Percentiles rank a stretch among this genome's conserved stretches.
These are phyloP conservation scores for Tenualosa thibaudeaui DNA, from an alignment of 2,797 vertebrate genomes.

Conservation along the genomic window DNA sequence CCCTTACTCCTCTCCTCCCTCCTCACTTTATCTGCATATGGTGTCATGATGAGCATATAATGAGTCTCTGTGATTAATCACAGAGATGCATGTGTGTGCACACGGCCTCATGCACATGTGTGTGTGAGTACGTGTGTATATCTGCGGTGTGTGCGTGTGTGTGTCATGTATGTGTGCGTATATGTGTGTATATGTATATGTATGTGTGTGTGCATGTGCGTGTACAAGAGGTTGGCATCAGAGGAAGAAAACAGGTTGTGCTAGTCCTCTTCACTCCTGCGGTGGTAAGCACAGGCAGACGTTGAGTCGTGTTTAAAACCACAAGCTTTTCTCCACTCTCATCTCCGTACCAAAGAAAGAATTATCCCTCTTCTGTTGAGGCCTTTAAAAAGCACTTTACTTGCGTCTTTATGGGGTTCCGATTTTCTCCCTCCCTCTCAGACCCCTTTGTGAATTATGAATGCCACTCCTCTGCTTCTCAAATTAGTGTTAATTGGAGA, in stretches of 20 bases:
- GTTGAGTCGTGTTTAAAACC: neutral
- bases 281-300: neutral
- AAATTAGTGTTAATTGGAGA: constrained; percentile 18
- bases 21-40: neutral
- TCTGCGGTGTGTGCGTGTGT: neutral
- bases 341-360: neutral
- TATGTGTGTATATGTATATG: neutral
- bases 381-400: constrained; percentile 6
- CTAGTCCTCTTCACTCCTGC: neutral
- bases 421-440: neutral
- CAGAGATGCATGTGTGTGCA: neutral
- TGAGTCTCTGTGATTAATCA: neutral
- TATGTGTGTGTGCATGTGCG: neutral
- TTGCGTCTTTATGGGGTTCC: neutral
- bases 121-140: neutral
- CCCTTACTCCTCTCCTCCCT: neutral
- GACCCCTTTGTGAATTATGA: neutral
- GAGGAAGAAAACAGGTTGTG: neutral
- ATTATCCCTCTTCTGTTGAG: neutral
- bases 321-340: neutral
- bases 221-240: neutral
- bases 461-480: neutral
- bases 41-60: neutral
- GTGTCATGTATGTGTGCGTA: neutral
- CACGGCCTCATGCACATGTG: neutral